Conservation (phyloP, 2,888 invertebrate genomes). For the Miltochrista miniata region DNA sequence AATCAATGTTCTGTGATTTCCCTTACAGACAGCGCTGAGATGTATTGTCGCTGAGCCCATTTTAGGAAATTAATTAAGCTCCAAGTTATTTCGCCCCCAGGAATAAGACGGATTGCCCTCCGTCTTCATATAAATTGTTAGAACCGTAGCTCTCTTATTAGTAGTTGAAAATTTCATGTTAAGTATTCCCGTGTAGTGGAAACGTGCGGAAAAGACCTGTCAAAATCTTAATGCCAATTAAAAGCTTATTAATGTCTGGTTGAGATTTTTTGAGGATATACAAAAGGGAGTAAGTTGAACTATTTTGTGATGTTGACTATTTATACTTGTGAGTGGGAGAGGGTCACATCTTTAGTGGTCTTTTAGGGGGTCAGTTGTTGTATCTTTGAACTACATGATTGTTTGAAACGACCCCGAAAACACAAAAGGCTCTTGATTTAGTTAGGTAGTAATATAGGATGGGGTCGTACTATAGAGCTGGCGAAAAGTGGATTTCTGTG, state of each 20-base stretch:
- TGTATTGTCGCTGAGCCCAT: slow-evolving; percentile 29
- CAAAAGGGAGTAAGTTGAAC: no score
- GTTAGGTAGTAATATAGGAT: no score
- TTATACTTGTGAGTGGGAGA: no score
- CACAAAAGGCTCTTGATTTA: no score
- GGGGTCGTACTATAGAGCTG: no score
- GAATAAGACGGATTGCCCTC: slow-evolving; percentile 45
- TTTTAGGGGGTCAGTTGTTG: no score
- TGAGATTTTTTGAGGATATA: background rate
- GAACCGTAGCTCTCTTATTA: slow-evolving; percentile 27
- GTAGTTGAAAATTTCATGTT: slow-evolving; percentile 16
- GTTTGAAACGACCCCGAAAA: no score
- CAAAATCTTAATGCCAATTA: slow-evolving; percentile 11
- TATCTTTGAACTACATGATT: no score
- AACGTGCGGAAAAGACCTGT: slow-evolving; percentile 4
- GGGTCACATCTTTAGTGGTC: no score
- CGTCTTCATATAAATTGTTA: slow-evolving; percentile 33
- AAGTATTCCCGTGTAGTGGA: slow-evolving; percentile 6
- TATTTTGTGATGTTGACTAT: no score
- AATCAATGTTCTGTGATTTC: slow-evolving; percentile 22
- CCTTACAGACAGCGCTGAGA: slow-evolving; percentile 29
- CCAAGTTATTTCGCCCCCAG: slow-evolving; percentile 39
- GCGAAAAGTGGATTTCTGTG: no score
- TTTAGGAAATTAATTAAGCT: slow-evolving; percentile 53
- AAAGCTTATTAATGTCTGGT: background rate